Evolutionary conservation across 2,888 invertebrate species (phyloP).

Genomic region (Cosmia pyralina): DNA sequence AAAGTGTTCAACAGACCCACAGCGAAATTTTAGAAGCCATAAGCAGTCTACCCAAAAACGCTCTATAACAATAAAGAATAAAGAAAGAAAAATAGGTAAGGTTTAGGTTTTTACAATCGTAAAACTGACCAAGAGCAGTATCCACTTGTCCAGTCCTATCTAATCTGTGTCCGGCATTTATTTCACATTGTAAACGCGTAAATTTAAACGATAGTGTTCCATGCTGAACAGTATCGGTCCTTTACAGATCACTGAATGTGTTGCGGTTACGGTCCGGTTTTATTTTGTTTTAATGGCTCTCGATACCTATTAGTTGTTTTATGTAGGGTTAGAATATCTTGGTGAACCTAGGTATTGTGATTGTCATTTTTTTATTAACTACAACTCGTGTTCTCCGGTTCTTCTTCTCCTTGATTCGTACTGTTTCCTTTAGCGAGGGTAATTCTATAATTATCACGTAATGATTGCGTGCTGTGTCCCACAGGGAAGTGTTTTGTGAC

Average conservation of each 20-base stretch:
- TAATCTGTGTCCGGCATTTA: constrained; percentile 48
- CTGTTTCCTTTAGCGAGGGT: not conserved
- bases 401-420: no score
- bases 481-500: no score
- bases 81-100: no score
- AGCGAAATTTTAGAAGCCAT: not conserved
- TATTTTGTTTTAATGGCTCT: constrained; percentile 50
- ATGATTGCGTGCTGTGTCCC: no score
- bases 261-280: constrained; percentile 48
- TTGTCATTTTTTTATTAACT: not conserved
- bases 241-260: constrained; percentile 65
- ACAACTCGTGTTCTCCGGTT: not conserved
- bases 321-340: not conserved
- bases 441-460: not conserved
- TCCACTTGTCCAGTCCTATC: constrained; percentile 32
- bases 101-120: no score
- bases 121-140: constrained; percentile 6
- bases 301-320: constrained; percentile 1
- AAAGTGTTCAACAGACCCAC: no score
- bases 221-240: constrained; percentile 57
- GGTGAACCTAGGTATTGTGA: no score
- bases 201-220: constrained; percentile 59
- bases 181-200: constrained; percentile 42
- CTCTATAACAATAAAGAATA: not conserved
- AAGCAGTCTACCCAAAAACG: not conserved